Evolutionary conservation across 2,113 vertebrate genomes (phyloP).

Genomic region (Pseudorasbora parva): DNA sequence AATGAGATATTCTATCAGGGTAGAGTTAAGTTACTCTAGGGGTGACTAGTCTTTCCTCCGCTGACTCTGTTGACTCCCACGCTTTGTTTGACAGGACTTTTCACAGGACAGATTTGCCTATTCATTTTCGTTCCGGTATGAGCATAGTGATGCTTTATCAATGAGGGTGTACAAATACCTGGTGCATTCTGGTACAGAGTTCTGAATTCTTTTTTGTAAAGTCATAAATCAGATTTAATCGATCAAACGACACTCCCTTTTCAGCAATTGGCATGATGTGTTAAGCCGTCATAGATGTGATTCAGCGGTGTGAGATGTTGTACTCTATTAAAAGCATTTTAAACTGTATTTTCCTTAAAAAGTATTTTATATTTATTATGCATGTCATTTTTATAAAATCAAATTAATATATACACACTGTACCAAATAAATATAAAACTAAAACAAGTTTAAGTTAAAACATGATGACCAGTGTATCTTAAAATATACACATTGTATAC

Average conservation of each 20-base stretch:
- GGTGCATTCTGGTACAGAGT: neutral
- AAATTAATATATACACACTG: neutral
- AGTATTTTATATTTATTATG: neutral
- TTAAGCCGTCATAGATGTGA: neutral
- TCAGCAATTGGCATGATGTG: neutral
- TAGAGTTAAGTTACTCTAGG: constrained; percentile 16
- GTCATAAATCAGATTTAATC: constrained; percentile 13
- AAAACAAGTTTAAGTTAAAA: neutral
- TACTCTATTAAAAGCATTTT: neutral
- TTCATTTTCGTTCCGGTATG: neutral
- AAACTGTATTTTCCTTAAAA: neutral
- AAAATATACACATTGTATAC: neutral
- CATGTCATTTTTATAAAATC: neutral
- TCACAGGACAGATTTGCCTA: neutral
- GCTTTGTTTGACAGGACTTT: neutral
- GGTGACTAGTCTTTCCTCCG: constrained; percentile 27
- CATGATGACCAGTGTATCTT: neutral
- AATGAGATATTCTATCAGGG: constrained; percentile 22
- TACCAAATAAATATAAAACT: too few relatives aligned
- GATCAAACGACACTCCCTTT: neutral
- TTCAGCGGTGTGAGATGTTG: neutral
- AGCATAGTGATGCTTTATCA: neutral
- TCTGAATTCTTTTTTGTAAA: neutral
- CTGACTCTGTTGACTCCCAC: constrained; percentile 11
- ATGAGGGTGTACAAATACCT: neutral